Evolutionary conservation across 1,140 invertebrate genomes (phyloP).

Genomic region (Paralvinella palmiformis): DNA sequence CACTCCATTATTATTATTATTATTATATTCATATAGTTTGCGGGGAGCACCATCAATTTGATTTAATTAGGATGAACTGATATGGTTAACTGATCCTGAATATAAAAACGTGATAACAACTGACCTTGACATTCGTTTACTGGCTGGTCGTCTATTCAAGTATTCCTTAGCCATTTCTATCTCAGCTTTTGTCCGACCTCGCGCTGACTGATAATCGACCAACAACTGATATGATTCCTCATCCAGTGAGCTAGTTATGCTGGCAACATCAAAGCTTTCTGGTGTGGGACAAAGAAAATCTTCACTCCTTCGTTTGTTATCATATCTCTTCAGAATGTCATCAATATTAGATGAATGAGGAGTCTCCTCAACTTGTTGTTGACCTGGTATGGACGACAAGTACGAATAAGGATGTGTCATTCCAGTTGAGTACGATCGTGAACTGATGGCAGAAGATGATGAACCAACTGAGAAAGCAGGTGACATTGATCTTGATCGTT

Average conservation of each 20-base stretch:
- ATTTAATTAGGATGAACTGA: no score
- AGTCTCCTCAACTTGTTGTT: background rate
- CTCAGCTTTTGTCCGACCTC: background rate
- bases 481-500: no score
- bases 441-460: background rate
- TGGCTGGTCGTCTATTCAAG: no score
- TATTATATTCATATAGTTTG: no score
- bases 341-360: background rate
- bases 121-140: no score
- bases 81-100: no score
- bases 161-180: constrained; percentile 1
- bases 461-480: background rate
- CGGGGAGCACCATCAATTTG: no score
- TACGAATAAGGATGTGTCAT: background rate
- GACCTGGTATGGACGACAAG: background rate
- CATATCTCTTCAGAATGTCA: background rate
- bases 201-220: constrained; percentile 1
- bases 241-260: constrained; percentile 5
- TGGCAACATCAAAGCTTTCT: background rate
- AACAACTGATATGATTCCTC: background rate
- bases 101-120: no score
- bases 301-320: background rate
- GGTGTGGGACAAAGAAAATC: background rate
- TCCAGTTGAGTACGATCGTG: background rate
- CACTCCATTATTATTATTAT: no score